Evolutionary conservation across 2,797 vertebrate genomes (phyloP).

Genomic region (Champsocephalus esox): DNA sequence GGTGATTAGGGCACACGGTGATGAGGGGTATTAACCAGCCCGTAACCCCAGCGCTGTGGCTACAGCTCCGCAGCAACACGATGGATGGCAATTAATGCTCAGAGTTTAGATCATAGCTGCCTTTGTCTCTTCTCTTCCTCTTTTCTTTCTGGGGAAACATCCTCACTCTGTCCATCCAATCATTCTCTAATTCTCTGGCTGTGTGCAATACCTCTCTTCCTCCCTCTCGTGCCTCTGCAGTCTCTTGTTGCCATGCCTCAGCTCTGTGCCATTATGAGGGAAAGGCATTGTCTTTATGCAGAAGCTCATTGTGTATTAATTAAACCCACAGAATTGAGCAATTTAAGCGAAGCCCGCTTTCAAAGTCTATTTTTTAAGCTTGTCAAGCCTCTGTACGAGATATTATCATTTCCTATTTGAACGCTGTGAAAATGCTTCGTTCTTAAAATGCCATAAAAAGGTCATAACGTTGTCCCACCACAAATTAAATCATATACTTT

Average conservation of each 20-base stretch:
- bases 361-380: constrained; percentile 15
- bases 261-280: constrained; percentile 41
- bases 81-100: constrained; percentile 80
- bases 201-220: neutral
- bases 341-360: neutral
- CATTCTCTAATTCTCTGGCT: constrained; percentile 8
- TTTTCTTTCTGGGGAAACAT: constrained; percentile 32
- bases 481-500: neutral
- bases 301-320: constrained; percentile 52
- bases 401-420: constrained; percentile 11
- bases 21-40: constrained; percentile 86
- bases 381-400: constrained; percentile 2
- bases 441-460: neutral
- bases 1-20: constrained; percentile 84
- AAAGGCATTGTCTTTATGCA: constrained; percentile 31
- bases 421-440: neutral
- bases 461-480: neutral
- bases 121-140: constrained; percentile 45
- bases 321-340: constrained; percentile 48
- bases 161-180: constrained; percentile 27
- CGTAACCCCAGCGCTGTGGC: constrained; percentile 81
- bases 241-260: constrained; percentile 16
- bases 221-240: constrained; percentile 12
- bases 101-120: constrained; percentile 89
- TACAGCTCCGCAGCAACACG: constrained; percentile 81